Base-by-base conservation (phyloP, 2,888 invertebrate species). In the Andrena marginata region DNA sequence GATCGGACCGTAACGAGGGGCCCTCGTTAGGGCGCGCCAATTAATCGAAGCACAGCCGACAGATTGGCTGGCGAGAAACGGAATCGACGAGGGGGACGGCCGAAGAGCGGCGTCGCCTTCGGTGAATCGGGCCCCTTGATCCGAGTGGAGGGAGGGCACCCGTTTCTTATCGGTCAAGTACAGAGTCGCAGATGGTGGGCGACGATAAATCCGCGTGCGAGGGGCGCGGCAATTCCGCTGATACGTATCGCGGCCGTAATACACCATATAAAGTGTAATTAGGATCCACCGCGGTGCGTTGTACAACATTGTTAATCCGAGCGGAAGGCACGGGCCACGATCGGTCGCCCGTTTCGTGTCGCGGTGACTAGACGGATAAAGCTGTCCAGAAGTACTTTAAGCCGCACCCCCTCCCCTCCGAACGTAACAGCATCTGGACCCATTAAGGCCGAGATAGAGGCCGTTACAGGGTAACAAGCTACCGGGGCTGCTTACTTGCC, bases 321-420 rank as follows among this genome's bases (percentile, higher is more conserved):
- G 76, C 65, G 85, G 82, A 85, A 78, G 82, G 64, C 33, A 16
- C 6, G 13, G 77, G 77, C 71, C 62, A 78, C 86, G 86, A 86
- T 87, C 84, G 88, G 87, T 80, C 85, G 85, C 77, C 87, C 86
- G 78, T 86, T 86, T 77, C 84, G 78, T 82, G 87, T 84, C 87
- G 86, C 88, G 85, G 85, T 80, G 78, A 85, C 80, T 80, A 82
- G 83, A 31, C 73, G 85, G 88, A 88, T 88, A 88, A 88, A 88
- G 87, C 88, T 87, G 84, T 85, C 87, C 87, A 86, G 87, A 87
- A 87, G 87, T 88, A 87, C 80, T 85, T 88, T 88, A 88, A 88
- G 88, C 87, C 84, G 77, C 64, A 1, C 16, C 16, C 42, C 42
- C 16, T 4, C 16, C 13, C 80, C 80, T 64, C 63, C 76, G 29